A percentile compares a stretch with the other conserved stretches of the same genome.
Evolutionary conservation across 2,888 invertebrate genomes (phyloP).

Genomic region (Melitaea athalia): DNA sequence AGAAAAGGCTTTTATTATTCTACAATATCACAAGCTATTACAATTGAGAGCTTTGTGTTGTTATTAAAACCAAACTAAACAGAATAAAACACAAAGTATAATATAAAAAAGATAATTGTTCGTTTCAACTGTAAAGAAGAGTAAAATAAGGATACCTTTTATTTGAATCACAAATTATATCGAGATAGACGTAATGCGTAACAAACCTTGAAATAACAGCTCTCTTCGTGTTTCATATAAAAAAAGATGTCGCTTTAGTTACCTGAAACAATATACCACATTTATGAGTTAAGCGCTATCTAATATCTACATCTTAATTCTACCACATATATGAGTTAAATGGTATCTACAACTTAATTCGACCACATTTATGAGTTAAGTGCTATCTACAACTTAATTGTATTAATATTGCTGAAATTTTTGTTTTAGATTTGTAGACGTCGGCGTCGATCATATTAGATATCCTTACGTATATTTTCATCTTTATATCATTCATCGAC

Average conservation of each 20-base stretch:
- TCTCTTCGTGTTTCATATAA: slow-evolving; percentile 34
- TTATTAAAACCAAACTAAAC: not conserved
- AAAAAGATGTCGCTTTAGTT: slow-evolving; percentile 43
- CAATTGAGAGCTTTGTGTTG: not conserved
- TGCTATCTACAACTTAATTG: too few species aligned
- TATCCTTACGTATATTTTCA: too few species aligned
- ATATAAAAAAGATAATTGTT: not conserved
- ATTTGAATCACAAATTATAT: slow-evolving; percentile 52
- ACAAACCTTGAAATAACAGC: slow-evolving; percentile 50
- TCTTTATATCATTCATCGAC: too few species aligned
- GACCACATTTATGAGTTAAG: slow-evolving; percentile 15
- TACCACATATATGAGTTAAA: too few species aligned
- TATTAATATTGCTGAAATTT: too few species aligned
- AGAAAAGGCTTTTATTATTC: not conserved
- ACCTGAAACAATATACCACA: slow-evolving; percentile 60
- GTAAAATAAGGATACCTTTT: slow-evolving; percentile 49
- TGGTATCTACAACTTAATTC: too few species aligned
- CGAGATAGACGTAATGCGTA: slow-evolving; percentile 31
- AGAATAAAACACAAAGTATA: not conserved
- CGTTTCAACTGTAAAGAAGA: slow-evolving; percentile 29
- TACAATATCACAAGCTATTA: too few species aligned
- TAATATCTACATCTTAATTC: too few species aligned
- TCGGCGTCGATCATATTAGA: too few species aligned
- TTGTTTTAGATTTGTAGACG: too few species aligned
- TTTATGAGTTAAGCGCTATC: slow-evolving; percentile 13